phyloP scores from a whole-genome alignment of 2,113 vertebrate species.

The Gorsachius goisagi region DNA sequence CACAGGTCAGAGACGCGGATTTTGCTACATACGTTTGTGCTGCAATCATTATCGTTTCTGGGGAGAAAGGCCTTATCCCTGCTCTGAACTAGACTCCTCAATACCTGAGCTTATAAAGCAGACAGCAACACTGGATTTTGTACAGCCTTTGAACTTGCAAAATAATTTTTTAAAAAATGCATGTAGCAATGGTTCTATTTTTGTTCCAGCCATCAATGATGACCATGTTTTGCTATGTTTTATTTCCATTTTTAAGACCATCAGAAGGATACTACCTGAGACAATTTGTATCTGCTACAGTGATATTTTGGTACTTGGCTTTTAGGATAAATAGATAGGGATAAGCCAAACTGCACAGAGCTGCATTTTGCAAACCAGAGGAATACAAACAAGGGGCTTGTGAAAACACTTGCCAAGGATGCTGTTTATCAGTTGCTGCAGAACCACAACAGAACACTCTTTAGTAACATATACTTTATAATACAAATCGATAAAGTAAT shows the following conservation, averaged over 20 bases:
- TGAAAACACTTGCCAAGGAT: neutral
- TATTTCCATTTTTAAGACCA: neutral
- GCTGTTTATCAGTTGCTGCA: neutral
- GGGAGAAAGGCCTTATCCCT: neutral
- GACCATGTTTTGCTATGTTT: neutral
- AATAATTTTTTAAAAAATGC: neutral
- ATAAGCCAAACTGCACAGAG: neutral
- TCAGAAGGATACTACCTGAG: neutral
- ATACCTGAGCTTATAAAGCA: neutral
- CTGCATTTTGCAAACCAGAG: neutral
- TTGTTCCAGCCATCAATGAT: neutral
- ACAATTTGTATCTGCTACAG: accelerated
- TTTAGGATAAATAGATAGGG: neutral
- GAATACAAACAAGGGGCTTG: neutral
- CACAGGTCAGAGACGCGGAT: neutral
- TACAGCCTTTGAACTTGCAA: neutral
- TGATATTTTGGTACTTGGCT: neutral
- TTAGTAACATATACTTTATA: neutral
- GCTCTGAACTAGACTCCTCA: neutral
- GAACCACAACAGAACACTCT: neutral
- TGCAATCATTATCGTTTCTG: neutral
- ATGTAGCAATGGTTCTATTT: neutral
- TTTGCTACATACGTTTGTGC: neutral
- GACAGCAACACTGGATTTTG: neutral
- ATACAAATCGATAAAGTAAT: neutral